A percentile compares a stretch with the other conserved stretches of the same genome.
phyloP scores from a whole-genome alignment of 2,113 vertebrate species.

The Hyaena hyaena region DNA sequence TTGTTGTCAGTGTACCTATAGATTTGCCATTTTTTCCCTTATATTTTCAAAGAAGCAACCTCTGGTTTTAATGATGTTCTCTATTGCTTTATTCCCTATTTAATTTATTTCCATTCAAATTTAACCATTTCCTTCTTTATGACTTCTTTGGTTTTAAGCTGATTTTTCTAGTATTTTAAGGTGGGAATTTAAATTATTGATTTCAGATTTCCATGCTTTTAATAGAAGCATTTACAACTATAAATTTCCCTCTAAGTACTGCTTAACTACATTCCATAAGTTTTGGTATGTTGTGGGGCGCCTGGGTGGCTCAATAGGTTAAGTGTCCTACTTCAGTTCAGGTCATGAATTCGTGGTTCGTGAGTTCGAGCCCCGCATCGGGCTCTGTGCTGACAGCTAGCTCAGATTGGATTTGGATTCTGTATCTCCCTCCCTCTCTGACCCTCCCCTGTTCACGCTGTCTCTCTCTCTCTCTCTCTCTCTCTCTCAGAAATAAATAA shows the following conservation, averaged over 20 bases:
- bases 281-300: not conserved
- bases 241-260: not conserved
- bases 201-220: not conserved
- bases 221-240: not conserved
- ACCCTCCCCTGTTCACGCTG: too few species aligned
- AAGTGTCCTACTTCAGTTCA: too few species aligned
- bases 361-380: too few species aligned
- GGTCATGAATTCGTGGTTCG: too few species aligned
- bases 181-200: not conserved
- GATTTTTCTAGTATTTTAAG: not conserved
- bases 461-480: too few species aligned
- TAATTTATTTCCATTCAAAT: not conserved
- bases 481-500: too few species aligned
- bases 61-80: not conserved
- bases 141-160: not conserved
- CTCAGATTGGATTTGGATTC: too few species aligned
- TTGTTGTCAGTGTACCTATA: not conserved
- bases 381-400: too few species aligned
- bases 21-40: not conserved
- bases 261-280: not conserved
- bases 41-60: not conserved
- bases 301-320: too few species aligned
- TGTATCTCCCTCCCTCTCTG: too few species aligned
- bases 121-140: not conserved
- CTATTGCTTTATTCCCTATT: not conserved